Base-by-base conservation (phyloP, 1,140 invertebrate genomes). In the Zaprionus davidi region DNA sequence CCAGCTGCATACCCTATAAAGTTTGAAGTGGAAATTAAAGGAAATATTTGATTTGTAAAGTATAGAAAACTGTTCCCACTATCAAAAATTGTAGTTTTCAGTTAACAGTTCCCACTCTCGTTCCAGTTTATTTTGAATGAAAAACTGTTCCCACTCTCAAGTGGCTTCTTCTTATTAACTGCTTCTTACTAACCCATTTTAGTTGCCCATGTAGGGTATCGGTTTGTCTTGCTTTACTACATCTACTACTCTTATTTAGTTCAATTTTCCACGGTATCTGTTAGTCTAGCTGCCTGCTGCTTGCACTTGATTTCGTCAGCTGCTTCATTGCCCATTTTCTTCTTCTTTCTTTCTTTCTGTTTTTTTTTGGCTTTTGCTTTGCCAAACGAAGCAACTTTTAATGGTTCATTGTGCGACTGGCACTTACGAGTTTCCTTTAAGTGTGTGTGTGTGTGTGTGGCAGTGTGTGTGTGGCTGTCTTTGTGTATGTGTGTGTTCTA, bases 341-440 rank as follows among this genome's bases (percentile, higher is more conserved):
- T 70, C 53, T 31, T 57, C 44, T 15, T 66, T 63, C 64, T 67
- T 71, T 60, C 66, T 71, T 65, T 58, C 6, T 46, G n/a, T 70
- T 58, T 38, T 64, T 64, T 69, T 69, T 70, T 57, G 51, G 28
- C 69, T 67, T 68, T 67, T 71, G 73, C 72, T 71, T 65, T 71
- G 76, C 71, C 69, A 79, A 82, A 77, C 82, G 83, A 82, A 74
- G 83, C 83, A 87, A 82, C 83, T 86, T 86, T 86, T 87, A 86
- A 86, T 86, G 82, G 82, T 87, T 82, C 79, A 86, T 86, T 86
- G 82, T 87, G 82, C 71, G 71, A 85, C 71, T 76, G 74, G 60
- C 76, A 79, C 73, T 83, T 77, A 81, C 67, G 70, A 65, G 56
- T 71, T 76, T 28, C 57, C 64, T 68, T 73, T 73, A 49, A 56